Evolutionary conservation across 2,797 vertebrate genomes (phyloP).

Genomic region (Macroramphosus scolopax): DNA sequence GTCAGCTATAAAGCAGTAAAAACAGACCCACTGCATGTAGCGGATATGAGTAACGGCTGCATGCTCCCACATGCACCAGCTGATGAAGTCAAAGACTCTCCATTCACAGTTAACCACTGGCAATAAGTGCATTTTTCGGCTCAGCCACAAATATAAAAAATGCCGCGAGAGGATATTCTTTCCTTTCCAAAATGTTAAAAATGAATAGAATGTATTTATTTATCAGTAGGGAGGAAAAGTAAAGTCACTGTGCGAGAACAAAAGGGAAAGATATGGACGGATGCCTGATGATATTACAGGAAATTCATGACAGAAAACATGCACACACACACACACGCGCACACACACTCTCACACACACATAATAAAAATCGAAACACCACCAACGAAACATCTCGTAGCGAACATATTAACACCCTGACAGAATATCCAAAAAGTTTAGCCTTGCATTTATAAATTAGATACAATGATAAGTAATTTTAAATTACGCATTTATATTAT

Average conservation of each 20-base stretch:
- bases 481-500: constrained; percentile 78
- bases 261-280: constrained; percentile 39
- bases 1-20: constrained; percentile 54
- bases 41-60: constrained; percentile 50
- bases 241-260: constrained; percentile 34
- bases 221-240: too few species aligned
- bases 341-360: constrained; percentile 33
- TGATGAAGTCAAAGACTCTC: constrained; percentile 37
- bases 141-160: constrained; percentile 43
- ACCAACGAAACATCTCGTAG: constrained; percentile 67
- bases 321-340: constrained; percentile 28
- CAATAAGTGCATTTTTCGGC: constrained; percentile 65
- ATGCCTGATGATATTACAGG: constrained; percentile 39
- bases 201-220: too few species aligned
- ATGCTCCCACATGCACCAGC: constrained; percentile 60
- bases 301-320: constrained; percentile 27
- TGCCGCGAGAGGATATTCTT: constrained; percentile 40
- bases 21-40: constrained; percentile 54
- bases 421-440: constrained; percentile 74
- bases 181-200: constrained; percentile 22
- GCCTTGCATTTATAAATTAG: constrained; percentile 80
- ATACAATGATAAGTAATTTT: constrained; percentile 73
- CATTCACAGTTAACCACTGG: constrained; percentile 60
- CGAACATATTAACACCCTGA: constrained; percentile 66
- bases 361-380: constrained; percentile 53